phyloP scores from a whole-genome alignment of 1,140 invertebrate genomes.

The Drosophila fuyamai region DNA sequence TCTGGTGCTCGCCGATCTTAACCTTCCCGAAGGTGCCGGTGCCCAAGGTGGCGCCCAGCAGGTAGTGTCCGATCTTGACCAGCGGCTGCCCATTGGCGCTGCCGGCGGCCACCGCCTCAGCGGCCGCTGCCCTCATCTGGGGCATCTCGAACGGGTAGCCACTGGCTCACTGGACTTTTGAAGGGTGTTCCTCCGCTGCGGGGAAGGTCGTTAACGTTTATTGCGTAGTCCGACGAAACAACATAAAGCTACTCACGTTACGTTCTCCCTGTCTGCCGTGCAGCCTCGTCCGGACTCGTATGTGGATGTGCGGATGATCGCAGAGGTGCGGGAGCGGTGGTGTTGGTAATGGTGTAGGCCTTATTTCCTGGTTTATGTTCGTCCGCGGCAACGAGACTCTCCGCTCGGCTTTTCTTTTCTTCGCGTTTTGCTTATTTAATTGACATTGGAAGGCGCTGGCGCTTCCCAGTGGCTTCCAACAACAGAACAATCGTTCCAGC shows the following conservation, averaged over 20 bases:
- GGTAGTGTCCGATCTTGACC: slow-evolving; percentile 97
- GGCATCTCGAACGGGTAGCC: slow-evolving; percentile 57
- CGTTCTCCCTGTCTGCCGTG: neutral
- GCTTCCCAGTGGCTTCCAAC: slow-evolving; percentile 55
- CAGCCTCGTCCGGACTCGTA: neutral
- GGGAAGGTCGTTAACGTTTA: slow-evolving; percentile 70
- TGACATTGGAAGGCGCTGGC: slow-evolving; percentile 61
- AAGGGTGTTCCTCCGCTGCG: slow-evolving; percentile 5
- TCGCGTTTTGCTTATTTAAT: slow-evolving; percentile 65
- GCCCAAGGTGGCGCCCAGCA: slow-evolving; percentile 94
- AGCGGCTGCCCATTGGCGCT: slow-evolving; percentile 86
- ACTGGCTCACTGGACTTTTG: neutral
- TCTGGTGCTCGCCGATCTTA: slow-evolving; percentile 98
- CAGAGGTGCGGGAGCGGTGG: no score
- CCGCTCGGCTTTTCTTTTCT: slow-evolving; percentile 19
- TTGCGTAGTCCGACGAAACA: slow-evolving; percentile 63
- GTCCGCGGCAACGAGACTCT: slow-evolving; percentile 7
- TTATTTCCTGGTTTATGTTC: slow-evolving; percentile 19
- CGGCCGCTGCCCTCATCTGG: slow-evolving; percentile 71
- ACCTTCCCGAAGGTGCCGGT: slow-evolving; percentile 98
- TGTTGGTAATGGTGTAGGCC: neutral
- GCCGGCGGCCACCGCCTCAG: slow-evolving; percentile 66
- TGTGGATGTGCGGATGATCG: no score
- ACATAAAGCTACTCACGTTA: slow-evolving; percentile 2
- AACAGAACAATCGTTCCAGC: slow-evolving; percentile 22